A percentile compares a stretch with the other conserved stretches of the same genome.
These are phyloP conservation scores for Tiaroga cobitis DNA, from an alignment of 2,797 vertebrate genomes.

Conservation along the genomic window DNA sequence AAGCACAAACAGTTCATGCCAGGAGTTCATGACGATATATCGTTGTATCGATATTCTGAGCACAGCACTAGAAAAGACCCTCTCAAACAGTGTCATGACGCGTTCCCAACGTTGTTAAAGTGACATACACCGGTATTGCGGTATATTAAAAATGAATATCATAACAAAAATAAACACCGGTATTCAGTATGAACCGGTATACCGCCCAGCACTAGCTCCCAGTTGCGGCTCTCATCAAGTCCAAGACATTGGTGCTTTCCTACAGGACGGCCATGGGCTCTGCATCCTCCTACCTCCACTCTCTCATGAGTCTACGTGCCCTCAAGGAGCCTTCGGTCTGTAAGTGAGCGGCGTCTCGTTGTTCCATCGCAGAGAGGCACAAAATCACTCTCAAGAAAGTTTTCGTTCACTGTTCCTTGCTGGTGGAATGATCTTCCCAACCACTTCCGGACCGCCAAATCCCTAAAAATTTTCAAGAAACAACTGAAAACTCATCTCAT, in stretches of 20 bases:
- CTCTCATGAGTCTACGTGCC: not conserved
- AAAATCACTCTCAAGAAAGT: not conserved
- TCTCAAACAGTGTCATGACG: no score
- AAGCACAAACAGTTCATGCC: no score
- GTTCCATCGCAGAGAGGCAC: not conserved
- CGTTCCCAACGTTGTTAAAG: no score
- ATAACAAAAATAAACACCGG: no score
- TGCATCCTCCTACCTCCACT: not conserved
- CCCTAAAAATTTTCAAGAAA: not conserved
- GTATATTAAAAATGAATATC: no score
- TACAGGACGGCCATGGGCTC: not conserved
- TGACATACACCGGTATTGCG: no score
- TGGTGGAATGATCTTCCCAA: not conserved
- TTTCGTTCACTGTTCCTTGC: not conserved
- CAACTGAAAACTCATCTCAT: not conserved
- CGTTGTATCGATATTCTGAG: no score
- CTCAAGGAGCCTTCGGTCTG: not conserved
- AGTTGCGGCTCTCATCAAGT: not conserved
- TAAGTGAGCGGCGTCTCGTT: not conserved
- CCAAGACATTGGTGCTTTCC: not conserved
- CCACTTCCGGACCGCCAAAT: not conserved
- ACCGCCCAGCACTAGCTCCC: no score
- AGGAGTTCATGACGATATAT: no score
- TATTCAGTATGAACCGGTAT: no score
- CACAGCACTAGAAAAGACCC: no score